Percentiles rank a stretch among this genome's conserved stretches.
Conservation (phyloP, 2,113 vertebrate species). For the Chloroceryle aenea region DNA sequence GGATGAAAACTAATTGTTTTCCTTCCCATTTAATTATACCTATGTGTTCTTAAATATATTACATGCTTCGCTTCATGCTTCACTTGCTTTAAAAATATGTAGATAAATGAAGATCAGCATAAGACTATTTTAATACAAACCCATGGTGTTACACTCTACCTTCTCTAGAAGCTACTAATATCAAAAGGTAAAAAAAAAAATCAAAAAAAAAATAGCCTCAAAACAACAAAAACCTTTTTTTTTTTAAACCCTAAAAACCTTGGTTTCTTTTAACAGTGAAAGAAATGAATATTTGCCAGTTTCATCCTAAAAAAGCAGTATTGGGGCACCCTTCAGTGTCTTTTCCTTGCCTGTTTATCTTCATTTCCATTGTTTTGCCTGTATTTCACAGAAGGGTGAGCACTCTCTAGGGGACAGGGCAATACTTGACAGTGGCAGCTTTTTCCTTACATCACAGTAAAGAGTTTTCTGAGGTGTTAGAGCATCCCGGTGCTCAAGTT, state of each 20-base stretch:
- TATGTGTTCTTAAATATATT: constrained; percentile 43
- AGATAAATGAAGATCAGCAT: background rate
- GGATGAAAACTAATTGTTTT: constrained; percentile 12
- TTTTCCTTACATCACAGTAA: background rate
- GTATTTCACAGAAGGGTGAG: background rate
- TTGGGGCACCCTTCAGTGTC: too few species aligned
- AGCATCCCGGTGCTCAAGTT: background rate
- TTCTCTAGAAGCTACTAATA: background rate
- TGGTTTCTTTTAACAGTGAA: background rate
- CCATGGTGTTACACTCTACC: background rate
- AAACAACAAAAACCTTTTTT: background rate
- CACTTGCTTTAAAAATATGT: background rate
- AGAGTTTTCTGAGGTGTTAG: background rate
- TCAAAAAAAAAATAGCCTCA: background rate
- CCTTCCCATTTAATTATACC: constrained; percentile 11
- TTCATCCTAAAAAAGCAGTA: background rate
- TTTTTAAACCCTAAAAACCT: too few species aligned
- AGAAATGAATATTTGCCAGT: background rate
- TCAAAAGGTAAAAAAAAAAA: background rate
- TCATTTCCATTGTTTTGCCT: background rate
- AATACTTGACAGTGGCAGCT: background rate
- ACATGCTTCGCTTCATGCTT: constrained; percentile 28
- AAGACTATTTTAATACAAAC: background rate
- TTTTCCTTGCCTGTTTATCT: background rate
- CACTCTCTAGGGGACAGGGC: background rate